A percentile compares a stretch with the other conserved stretches of the same genome.
Evolutionary conservation across 2,888 invertebrate genomes (phyloP).

Genomic region (Hypolimnas misippus): DNA sequence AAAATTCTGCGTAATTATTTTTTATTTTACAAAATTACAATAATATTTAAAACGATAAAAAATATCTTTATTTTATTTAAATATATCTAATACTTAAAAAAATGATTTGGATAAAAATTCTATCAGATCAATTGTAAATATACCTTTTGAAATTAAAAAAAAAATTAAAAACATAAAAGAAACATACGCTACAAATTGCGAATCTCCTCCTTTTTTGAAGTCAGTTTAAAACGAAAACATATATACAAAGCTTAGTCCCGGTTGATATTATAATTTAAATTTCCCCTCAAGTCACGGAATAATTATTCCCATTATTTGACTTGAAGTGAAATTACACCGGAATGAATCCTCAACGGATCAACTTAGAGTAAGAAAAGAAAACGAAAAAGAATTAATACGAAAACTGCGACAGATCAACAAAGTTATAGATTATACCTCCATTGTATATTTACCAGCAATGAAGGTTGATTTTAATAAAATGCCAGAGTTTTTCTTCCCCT

Average conservation of each 20-base stretch:
- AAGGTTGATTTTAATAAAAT: constrained; percentile 42
- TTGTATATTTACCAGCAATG: constrained; percentile 33
- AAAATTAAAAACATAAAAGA: neutral
- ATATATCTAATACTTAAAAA: no score
- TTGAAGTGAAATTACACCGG: constrained; percentile 29
- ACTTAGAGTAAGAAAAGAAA: constrained; percentile 31
- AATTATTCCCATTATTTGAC: constrained; percentile 37
- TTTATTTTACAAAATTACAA: no score
- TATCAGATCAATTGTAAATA: no score
- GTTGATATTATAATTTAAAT: constrained; percentile 20
- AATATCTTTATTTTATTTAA: no score
- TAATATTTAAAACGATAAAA: no score
- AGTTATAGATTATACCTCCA: constrained; percentile 40
- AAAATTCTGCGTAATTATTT: no score
- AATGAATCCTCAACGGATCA: constrained; percentile 34
- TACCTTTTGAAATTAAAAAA: neutral
- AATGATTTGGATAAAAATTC: no score
- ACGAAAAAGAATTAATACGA: constrained; percentile 35
- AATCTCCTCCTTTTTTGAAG: no score
- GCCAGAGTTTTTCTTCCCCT: constrained; percentile 35
- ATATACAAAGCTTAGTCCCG: constrained; percentile 4
- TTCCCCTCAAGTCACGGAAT: constrained; percentile 30
- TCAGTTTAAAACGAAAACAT: constrained; percentile 9
- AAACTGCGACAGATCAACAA: constrained; percentile 40
- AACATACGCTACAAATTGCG: no score